phyloP scores from a whole-genome alignment of 2,888 invertebrate species.

The Cephus rjabovi region DNA sequence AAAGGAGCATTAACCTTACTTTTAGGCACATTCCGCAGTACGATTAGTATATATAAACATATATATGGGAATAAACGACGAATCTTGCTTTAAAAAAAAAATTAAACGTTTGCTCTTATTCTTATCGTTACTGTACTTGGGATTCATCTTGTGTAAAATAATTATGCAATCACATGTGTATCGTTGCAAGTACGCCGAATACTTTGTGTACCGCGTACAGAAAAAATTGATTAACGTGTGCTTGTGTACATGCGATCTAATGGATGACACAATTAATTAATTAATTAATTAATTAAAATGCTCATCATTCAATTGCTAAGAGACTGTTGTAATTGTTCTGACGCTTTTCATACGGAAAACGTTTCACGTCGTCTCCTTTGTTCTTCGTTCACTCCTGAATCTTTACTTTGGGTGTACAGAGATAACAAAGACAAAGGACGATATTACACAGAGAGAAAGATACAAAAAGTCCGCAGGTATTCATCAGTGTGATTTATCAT shows the following conservation, averaged over 20 bases:
- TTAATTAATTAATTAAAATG: background rate
- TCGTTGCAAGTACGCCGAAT: background rate
- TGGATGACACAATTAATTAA: background rate
- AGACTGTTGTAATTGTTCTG: background rate
- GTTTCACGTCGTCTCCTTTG: background rate
- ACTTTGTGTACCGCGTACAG: background rate
- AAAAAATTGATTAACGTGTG: background rate
- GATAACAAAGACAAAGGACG: background rate
- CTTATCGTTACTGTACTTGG: background rate
- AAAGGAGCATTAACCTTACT: background rate
- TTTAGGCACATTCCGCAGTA: background rate
- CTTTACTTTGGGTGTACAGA: background rate
- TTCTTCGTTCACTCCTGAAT: background rate
- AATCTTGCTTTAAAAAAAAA: background rate
- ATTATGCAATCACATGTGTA: background rate
- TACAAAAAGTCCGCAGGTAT: background rate
- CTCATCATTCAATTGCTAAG: background rate
- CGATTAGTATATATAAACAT: slow-evolving; percentile 22
- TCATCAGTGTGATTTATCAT: background rate
- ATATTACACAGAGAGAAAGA: background rate
- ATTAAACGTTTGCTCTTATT: background rate
- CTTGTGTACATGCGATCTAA: background rate
- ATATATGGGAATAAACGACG: background rate
- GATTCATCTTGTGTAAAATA: background rate
- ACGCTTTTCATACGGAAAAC: background rate